phyloP scores from a whole-genome alignment of 2,888 invertebrate genomes.

The Actias luna region DNA sequence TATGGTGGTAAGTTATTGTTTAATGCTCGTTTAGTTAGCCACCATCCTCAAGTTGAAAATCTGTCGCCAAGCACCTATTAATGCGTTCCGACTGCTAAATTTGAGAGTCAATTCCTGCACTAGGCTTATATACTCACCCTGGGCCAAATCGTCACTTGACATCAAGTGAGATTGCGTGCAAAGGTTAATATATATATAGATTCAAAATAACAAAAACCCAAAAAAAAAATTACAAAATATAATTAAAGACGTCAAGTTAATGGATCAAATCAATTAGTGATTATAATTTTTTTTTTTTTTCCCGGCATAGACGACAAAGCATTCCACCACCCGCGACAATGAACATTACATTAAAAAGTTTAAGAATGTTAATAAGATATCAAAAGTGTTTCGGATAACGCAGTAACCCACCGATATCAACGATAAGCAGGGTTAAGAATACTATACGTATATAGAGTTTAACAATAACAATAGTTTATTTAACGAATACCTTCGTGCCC shows the following conservation, averaged over 20 bases:
- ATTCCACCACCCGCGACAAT: background rate
- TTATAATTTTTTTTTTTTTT: background rate
- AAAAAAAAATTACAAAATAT: background rate
- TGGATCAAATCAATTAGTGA: background rate
- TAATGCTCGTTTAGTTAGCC: no score
- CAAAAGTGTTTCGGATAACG: background rate
- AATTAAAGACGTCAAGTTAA: background rate
- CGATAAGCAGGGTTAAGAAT: background rate
- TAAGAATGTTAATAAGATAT: background rate
- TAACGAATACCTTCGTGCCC: constrained; percentile 27
- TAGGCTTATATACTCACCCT: no score
- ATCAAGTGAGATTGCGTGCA: no score
- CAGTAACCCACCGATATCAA: background rate
- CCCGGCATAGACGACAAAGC: background rate
- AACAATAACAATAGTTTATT: constrained; percentile 21
- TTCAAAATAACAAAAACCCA: background rate
- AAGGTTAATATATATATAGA: no score
- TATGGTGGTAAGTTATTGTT: no score
- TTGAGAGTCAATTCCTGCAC: no score
- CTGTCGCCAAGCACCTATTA: no score
- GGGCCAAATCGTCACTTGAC: no score
- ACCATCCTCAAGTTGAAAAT: no score
- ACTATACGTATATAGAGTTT: constrained; percentile 16
- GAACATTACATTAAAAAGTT: background rate
- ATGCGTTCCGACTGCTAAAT: no score